Evolutionary conservation across 2,797 vertebrate species (phyloP).

Genomic region (Muscicapa striata): DNA sequence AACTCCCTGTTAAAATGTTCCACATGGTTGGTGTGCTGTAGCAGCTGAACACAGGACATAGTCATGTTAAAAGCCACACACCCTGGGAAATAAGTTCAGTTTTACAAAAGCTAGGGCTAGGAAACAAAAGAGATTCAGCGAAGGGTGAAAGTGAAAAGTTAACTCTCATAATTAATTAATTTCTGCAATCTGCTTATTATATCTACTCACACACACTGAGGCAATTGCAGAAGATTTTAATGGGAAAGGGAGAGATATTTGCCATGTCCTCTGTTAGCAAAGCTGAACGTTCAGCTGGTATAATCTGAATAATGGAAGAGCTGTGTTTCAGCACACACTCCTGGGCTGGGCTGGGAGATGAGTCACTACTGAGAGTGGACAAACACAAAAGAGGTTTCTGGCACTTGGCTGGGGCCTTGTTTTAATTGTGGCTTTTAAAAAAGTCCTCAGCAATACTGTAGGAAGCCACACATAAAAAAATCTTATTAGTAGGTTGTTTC

Average conservation of each 20-base stretch:
- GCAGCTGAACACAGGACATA: background rate
- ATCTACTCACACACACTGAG: background rate
- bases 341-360: background rate
- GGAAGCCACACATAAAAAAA: background rate
- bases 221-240: background rate
- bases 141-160: conserved; percentile 18
- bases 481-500: background rate
- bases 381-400: background rate
- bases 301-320: background rate
- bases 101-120: background rate
- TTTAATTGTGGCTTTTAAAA: background rate
- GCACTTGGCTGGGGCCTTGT: background rate
- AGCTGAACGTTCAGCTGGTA: background rate
- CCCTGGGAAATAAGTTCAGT: background rate
- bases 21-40: background rate
- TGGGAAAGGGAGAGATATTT: background rate
- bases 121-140: background rate
- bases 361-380: conserved; percentile 1
- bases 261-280: background rate
- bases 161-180: conserved; percentile 48
- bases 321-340: background rate
- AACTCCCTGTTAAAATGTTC: conserved; percentile 22
- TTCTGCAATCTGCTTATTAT: conserved; percentile 11
- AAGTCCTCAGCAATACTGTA: background rate
- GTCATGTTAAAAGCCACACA: background rate